Conservation (phyloP, 2,113 vertebrate genomes). For the Danio rerio region GRCz12tu NC_133178.1:30110501-30111000, state of each 20-base stretch:
- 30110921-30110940: conserved; percentile 38
- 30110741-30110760: conserved; percentile 16
- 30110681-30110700: conserved; percentile 17
- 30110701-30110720: conserved; percentile 4
- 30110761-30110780: background rate
- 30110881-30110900: conserved; percentile 9
- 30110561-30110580: background rate
- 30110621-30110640: conserved; percentile 19
- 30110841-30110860: background rate
- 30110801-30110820: background rate
- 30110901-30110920: conserved; percentile 35
- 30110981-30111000: conserved; percentile 13
- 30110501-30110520: background rate
- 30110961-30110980: conserved; percentile 42
- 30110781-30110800: conserved; percentile 15
- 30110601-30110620: background rate
- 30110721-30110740: background rate
- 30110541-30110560: background rate
- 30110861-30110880: conserved; percentile 41
- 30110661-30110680: conserved; percentile 17
- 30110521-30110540: background rate
- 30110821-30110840: conserved; percentile 16
- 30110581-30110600: conserved; percentile 13
- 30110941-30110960: conserved; percentile 27
- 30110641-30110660: conserved; percentile 22